phyloP scores from a whole-genome alignment of 2,888 invertebrate species.

The Drosophila lutescens region DNA sequence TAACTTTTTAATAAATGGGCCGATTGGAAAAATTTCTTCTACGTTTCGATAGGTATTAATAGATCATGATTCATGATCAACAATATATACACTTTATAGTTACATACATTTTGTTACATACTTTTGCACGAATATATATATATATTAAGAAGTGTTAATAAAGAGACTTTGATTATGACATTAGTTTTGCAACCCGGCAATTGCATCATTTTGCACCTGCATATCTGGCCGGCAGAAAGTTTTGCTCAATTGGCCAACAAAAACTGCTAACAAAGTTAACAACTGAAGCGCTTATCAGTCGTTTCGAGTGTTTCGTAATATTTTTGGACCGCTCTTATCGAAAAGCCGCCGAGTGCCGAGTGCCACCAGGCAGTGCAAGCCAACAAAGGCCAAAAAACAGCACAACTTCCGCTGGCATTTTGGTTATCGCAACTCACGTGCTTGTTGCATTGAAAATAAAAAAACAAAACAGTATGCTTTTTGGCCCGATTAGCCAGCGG shows the following conservation, averaged over 20 bases:
- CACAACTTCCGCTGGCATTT: constrained; percentile 56
- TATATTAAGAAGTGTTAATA: background rate
- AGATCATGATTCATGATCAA: too few species aligned
- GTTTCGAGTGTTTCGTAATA: constrained; percentile 57
- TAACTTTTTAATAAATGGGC: too few species aligned
- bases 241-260: constrained; percentile 20
- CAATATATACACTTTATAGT: too few species aligned
- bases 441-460: constrained; percentile 25
- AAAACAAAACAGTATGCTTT: background rate
- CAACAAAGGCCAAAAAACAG: constrained; percentile 41
- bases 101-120: too few species aligned
- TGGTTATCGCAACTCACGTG: constrained; percentile 66
- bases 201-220: constrained; percentile 66
- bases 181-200: constrained; percentile 62
- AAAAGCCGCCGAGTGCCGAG: background rate
- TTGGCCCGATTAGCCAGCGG: constrained; percentile 54
- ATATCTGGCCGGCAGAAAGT: constrained; percentile 31
- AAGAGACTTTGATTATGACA: constrained; percentile 39
- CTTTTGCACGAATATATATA: too few species aligned
- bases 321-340: constrained; percentile 55
- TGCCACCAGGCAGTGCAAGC: constrained; percentile 42
- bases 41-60: too few species aligned
- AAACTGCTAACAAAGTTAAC: constrained; percentile 4
- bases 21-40: too few species aligned
- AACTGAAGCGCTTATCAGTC: constrained; percentile 46